phyloP scores from a whole-genome alignment of 1,140 invertebrate species.

The Pentalonia nigronervosa region DNA sequence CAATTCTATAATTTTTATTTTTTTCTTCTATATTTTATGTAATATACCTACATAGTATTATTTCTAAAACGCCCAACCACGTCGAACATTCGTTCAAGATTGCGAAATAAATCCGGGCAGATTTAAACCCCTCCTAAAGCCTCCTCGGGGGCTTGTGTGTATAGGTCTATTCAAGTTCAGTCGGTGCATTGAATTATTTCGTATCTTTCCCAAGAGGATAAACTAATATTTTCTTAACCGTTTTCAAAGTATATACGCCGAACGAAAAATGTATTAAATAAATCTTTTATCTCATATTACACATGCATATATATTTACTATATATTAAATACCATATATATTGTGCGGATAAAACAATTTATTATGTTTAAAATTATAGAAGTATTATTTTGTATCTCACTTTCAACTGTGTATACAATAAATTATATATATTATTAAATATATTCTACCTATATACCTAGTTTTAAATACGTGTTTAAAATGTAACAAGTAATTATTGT shows the following conservation, averaged over 20 bases:
- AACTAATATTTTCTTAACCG: conserved; percentile 42
- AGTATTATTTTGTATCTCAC: not conserved
- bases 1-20: not conserved
- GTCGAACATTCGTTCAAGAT: not conserved
- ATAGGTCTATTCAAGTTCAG: conserved; percentile 14
- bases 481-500: too few relatives aligned
- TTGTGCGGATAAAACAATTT: not conserved
- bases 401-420: not conserved
- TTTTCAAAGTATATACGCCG: not conserved
- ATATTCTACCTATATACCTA: too few relatives aligned
- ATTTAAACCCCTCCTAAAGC: conserved; percentile 32
- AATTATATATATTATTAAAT: too few relatives aligned
- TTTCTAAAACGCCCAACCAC: conserved; percentile 13
- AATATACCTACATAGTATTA: not conserved
- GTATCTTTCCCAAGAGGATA: conserved; percentile 37
- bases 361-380: not conserved
- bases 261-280: not conserved
- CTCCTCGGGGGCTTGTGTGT: conserved; percentile 18
- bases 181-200: conserved; percentile 42
- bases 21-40: not conserved
- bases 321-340: not conserved
- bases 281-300: not conserved
- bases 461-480: too few relatives aligned
- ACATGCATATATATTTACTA: not conserved
- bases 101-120: not conserved